Percentiles rank a stretch among this genome's conserved stretches.
Evolutionary conservation across 2,888 invertebrate species (phyloP).

Genomic region (Andrena chrysosceles): DNA sequence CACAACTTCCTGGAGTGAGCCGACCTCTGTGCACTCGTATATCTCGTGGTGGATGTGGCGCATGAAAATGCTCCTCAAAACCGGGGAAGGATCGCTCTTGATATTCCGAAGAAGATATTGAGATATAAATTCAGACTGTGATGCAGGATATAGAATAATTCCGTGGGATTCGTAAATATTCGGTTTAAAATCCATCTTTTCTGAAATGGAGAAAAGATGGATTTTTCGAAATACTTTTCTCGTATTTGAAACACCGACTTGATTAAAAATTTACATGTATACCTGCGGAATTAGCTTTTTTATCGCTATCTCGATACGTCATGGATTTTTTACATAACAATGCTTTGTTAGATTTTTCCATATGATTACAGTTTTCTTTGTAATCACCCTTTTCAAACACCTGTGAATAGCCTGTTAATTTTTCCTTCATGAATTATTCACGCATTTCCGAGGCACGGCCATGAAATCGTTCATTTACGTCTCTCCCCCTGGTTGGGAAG

Average conservation of each 20-base stretch:
- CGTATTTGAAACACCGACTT: background rate
- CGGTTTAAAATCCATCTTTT: constrained; percentile 11
- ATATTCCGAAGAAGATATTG: constrained; percentile 11
- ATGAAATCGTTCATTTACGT: constrained; percentile 27
- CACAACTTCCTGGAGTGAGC: constrained; percentile 45
- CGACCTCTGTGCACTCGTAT: constrained; percentile 10
- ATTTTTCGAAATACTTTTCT: background rate
- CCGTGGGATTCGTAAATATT: background rate
- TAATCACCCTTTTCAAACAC: background rate
- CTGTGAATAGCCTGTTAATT: constrained; percentile 30
- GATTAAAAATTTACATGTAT: background rate
- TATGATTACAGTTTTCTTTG: background rate
- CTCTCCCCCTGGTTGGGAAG: constrained; percentile 6
- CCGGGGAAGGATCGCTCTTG: constrained; percentile 21
- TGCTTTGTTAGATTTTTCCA: constrained; percentile 19
- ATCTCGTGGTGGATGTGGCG: constrained; percentile 19
- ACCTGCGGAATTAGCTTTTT: background rate
- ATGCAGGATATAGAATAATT: constrained; percentile 29
- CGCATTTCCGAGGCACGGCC: constrained; percentile 1
- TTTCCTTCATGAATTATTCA: constrained; percentile 35
- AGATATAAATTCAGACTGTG: constrained; percentile 26
- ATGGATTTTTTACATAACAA: constrained; percentile 11
- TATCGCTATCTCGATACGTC: background rate
- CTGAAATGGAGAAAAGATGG: constrained; percentile 16
- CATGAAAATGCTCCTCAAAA: constrained; percentile 14